Evolutionary conservation across 2,797 vertebrate species (phyloP).

Genomic region (Gymnoscopelus microlampas): DNA sequence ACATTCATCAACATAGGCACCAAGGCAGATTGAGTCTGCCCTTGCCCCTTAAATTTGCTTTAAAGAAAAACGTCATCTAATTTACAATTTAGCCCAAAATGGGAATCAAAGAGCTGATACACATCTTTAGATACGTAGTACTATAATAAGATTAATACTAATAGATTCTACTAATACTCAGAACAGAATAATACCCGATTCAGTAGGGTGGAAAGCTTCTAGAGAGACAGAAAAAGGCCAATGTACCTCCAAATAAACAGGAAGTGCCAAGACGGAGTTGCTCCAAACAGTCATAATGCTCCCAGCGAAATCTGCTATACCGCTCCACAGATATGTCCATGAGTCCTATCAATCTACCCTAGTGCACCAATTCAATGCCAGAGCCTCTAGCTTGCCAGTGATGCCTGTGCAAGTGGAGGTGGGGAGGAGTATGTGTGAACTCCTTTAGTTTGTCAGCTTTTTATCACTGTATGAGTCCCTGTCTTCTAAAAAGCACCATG

Average conservation of each 20-base stretch:
- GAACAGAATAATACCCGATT: too few relatives aligned
- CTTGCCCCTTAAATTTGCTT: neutral
- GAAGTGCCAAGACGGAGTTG: too few relatives aligned
- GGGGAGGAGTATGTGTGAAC: neutral
- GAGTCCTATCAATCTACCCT: neutral
- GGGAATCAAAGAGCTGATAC: neutral
- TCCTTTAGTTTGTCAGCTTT: conserved; percentile 25
- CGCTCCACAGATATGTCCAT: neutral
- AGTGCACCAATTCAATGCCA: neutral
- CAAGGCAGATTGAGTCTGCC: neutral
- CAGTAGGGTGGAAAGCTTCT: too few relatives aligned
- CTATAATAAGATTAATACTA: too few relatives aligned
- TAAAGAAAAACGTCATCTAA: neutral
- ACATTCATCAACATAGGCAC: conserved; percentile 1
- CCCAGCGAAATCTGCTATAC: too few relatives aligned
- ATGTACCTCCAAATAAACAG: too few relatives aligned
- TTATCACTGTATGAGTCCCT: conserved; percentile 21
- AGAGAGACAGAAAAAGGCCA: too few relatives aligned
- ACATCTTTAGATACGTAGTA: too few relatives aligned
- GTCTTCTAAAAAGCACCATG: conserved; percentile 51
- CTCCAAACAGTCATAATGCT: neutral
- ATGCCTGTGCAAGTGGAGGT: neutral
- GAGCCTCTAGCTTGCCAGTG: neutral
- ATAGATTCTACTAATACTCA: too few relatives aligned
- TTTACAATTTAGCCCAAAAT: too few relatives aligned